Percentiles rank a stretch among this genome's conserved stretches.
Evolutionary conservation across 2,113 vertebrate species (phyloP).

Genomic region (Gallinago media): DNA sequence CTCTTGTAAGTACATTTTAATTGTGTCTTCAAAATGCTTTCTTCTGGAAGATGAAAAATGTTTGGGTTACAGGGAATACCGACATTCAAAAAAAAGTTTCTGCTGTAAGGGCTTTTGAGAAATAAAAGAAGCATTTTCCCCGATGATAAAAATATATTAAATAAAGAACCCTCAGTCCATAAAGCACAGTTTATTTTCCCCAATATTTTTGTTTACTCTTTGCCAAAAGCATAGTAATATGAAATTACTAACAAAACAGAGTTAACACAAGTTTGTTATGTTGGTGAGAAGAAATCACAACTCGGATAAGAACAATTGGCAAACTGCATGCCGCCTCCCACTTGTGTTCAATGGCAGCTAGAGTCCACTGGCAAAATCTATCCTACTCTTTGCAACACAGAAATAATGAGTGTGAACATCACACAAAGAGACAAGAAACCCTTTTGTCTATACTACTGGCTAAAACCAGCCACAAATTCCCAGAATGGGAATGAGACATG

Average conservation of each 20-base stretch:
- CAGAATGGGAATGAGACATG: neutral
- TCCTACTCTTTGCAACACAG: neutral
- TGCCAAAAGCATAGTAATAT: neutral
- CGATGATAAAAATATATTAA: neutral
- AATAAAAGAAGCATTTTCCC: neutral
- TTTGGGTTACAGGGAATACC: neutral
- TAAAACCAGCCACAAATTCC: neutral
- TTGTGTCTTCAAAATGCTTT: neutral
- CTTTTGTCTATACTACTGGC: neutral
- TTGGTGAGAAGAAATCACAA: neutral
- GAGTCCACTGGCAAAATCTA: neutral
- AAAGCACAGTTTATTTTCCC: neutral
- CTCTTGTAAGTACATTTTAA: neutral
- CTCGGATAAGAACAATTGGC: accelerated
- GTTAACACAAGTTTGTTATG: neutral
- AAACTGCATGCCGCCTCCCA: neutral
- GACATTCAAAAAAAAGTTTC: neutral
- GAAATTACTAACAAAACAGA: neutral
- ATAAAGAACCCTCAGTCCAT: neutral
- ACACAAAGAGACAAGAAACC: accelerated
- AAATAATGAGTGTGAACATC: neutral
- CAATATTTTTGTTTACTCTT: neutral
- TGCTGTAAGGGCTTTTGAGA: neutral
- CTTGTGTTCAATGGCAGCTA: neutral
- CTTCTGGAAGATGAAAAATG: neutral